Conservation (phyloP, 2,113 vertebrate species). For the Girardinichthys multiradiatus region DNA sequence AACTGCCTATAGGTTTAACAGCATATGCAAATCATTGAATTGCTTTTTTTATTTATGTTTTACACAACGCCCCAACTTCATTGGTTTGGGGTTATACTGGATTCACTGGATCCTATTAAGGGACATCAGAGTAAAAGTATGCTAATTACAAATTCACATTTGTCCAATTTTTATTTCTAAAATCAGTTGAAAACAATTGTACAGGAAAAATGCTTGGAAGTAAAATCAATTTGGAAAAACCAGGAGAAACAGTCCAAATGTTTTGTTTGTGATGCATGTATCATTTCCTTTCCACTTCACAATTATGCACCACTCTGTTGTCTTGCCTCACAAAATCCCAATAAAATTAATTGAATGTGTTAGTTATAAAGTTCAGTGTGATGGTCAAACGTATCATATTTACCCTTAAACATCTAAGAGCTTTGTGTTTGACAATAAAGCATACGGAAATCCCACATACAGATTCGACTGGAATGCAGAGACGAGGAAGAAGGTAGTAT, state of each 20-base stretch:
- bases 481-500: slow-evolving; percentile 29
- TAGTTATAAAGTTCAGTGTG: slow-evolving; percentile 1
- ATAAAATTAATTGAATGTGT: neutral
- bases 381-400: slow-evolving; percentile 31
- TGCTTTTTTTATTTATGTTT: no score
- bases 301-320: neutral
- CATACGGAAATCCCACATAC: slow-evolving; percentile 35
- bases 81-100: no score
- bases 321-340: no score
- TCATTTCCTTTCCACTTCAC: neutral
- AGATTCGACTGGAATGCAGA: slow-evolving; percentile 25
- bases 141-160: no score
- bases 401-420: slow-evolving; percentile 23
- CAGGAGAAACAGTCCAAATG: no score
- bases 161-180: neutral
- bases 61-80: no score
- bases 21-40: no score
- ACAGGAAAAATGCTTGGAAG: no score
- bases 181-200: neutral
- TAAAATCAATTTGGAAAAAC: no score
- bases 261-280: neutral
- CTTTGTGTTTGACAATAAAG: slow-evolving; percentile 39
- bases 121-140: neutral
- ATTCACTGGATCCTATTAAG: neutral
- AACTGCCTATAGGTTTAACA: no score